phyloP scores from a whole-genome alignment of 2,113 vertebrate genomes.

The Camelus dromedarius region DNA sequence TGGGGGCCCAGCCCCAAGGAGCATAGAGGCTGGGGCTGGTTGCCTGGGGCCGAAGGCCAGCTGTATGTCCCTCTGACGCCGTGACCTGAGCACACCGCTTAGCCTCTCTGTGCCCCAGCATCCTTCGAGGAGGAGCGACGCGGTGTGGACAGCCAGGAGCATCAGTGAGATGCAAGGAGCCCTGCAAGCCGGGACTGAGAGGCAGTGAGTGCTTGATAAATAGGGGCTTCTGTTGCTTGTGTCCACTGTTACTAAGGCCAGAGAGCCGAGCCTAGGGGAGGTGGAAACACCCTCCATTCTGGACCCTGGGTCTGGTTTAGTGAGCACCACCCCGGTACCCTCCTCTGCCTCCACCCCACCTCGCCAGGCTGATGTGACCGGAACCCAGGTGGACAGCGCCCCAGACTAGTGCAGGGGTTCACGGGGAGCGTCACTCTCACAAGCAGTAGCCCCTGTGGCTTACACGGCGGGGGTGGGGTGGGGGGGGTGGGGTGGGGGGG shows the following conservation, averaged over 20 bases:
- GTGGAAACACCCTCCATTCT: not conserved
- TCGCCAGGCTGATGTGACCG: slow-evolving; percentile 72
- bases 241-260: not conserved
- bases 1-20: not conserved
- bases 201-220: not conserved
- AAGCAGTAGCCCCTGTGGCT: slow-evolving; percentile 73
- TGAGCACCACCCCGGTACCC: no score
- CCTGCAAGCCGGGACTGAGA: not conserved
- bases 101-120: not conserved
- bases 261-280: not conserved
- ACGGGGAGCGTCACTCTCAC: slow-evolving; percentile 68
- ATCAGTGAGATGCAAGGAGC: not conserved
- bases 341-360: not conserved
- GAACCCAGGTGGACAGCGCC: slow-evolving; percentile 74
- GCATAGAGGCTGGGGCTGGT: not conserved
- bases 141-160: fast-evolving
- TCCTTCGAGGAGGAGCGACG: not conserved
- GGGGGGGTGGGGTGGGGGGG: not conserved
- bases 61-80: not conserved
- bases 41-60: not conserved
- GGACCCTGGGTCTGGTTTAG: not conserved
- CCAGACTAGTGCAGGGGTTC: slow-evolving; percentile 64
- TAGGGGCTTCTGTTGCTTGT: fast-evolving
- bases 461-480: slow-evolving; percentile 49
- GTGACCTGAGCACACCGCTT: not conserved